Percentiles rank a stretch among this genome's conserved stretches.
These are phyloP conservation scores for Silurus asotus DNA, from an alignment of 2,113 vertebrate species.

Conservation along the genomic window DNA sequence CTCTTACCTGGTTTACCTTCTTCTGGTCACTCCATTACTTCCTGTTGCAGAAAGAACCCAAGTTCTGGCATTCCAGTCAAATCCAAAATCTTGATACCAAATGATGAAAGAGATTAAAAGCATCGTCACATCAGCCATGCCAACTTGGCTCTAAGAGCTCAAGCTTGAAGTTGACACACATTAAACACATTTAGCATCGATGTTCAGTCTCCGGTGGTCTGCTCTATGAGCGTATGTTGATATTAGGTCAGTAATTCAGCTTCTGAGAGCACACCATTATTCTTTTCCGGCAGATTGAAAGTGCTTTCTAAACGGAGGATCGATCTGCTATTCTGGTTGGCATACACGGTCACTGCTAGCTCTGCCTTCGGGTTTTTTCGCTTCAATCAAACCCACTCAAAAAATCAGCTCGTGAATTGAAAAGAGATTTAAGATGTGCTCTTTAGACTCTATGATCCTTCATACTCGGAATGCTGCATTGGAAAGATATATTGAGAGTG, in stretches of 20 bases:
- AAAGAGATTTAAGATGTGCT: not conserved
- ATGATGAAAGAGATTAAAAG: not conserved
- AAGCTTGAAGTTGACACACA: not conserved
- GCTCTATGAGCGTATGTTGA: not conserved
- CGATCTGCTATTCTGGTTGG: not conserved
- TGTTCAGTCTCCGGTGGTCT: not conserved
- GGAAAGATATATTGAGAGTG: too few species aligned
- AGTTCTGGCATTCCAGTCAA: not conserved
- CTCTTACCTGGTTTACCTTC: not conserved
- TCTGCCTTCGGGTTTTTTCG: not conserved
- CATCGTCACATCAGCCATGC: not conserved
- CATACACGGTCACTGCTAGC: not conserved
- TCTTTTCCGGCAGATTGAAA: not conserved
- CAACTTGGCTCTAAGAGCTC: too few species aligned
- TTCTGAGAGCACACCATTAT: not conserved
- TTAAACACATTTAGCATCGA: not conserved
- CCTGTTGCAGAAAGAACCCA: not conserved
- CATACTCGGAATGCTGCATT: too few species aligned
- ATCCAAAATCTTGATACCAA: not conserved
- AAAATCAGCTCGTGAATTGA: not conserved
- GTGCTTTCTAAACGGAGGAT: not conserved
- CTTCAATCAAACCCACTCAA: not conserved
- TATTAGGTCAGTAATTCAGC: not conserved
- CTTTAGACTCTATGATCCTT: not conserved
- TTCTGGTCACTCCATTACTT: not conserved